phyloP scores from a whole-genome alignment of 2,113 vertebrate genomes.

The Thomomys bottae region DNA sequence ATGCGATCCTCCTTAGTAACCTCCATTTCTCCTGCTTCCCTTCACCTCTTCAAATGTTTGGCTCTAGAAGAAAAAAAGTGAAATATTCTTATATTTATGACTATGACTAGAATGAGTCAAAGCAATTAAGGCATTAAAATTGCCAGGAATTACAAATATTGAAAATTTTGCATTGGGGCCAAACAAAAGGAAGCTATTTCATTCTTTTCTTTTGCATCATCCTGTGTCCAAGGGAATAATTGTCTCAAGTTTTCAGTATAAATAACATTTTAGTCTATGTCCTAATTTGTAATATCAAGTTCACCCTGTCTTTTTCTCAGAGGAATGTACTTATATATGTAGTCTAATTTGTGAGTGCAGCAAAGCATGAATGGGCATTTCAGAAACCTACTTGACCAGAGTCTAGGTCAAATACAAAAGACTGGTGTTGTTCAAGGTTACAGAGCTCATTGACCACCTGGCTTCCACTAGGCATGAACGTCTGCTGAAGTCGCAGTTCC shows the following conservation, averaged over 20 bases:
- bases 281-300: background rate
- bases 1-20: background rate
- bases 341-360: background rate
- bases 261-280: background rate
- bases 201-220: background rate
- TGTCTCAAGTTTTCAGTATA: slow-evolving; percentile 19
- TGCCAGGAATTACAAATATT: background rate
- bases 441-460: background rate
- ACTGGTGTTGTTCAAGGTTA: slow-evolving; percentile 2
- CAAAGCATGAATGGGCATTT: background rate
- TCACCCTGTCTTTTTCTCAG: background rate
- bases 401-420: background rate
- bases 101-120: background rate
- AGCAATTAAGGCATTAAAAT: background rate
- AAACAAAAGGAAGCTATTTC: background rate
- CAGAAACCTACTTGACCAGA: background rate
- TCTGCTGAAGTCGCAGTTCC: background rate
- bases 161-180: background rate
- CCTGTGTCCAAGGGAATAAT: slow-evolving; percentile 21
- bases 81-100: background rate
- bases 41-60: background rate
- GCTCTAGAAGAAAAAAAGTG: background rate
- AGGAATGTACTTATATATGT: background rate
- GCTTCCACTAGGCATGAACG: background rate
- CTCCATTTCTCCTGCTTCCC: background rate